phyloP scores from a whole-genome alignment of 2,888 invertebrate species.

The Invenusta paracnida region DNA sequence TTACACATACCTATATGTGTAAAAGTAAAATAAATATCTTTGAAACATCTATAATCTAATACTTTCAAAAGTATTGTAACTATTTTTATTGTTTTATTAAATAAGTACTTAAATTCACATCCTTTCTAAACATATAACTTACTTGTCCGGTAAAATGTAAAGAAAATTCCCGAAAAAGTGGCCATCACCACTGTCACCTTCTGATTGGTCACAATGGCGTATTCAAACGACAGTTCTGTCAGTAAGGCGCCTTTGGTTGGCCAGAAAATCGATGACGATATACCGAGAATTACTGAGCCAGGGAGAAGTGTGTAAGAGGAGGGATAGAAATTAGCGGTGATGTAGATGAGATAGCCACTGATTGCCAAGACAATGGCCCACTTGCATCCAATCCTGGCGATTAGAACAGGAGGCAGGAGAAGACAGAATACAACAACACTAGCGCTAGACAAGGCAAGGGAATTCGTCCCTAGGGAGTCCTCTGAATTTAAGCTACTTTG shows the following conservation, averaged over 20 bases:
- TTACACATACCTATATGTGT: no score
- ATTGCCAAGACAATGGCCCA: constrained; percentile 88
- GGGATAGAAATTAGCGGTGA: constrained; percentile 87
- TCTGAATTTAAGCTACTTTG: constrained; percentile 82
- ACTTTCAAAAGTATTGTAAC: no score
- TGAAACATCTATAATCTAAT: no score
- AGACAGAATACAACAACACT: constrained; percentile 88
- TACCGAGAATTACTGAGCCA: constrained; percentile 81
- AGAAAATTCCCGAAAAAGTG: constrained; percentile 95
- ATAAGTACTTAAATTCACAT: no score
- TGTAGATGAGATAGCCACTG: constrained; percentile 87
- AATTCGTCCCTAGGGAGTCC: constrained; percentile 82
- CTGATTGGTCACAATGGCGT: constrained; percentile 75
- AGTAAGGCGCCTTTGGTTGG: constrained; percentile 63
- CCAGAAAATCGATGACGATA: constrained; percentile 96
- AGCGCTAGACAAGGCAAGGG: constrained; percentile 82
- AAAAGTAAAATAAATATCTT: no score
- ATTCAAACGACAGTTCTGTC: constrained; percentile 77
- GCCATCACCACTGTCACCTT: constrained; percentile 82
- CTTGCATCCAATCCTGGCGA: constrained; percentile 74
- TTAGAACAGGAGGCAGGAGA: constrained; percentile 67
- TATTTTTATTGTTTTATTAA: no score
- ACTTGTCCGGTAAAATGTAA: constrained; percentile 91
- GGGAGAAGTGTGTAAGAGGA: constrained; percentile 70
- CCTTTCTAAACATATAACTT: no score